Evolutionary conservation across 2,888 invertebrate genomes (phyloP).

Genomic region (Drosophila sordidula): DNA sequence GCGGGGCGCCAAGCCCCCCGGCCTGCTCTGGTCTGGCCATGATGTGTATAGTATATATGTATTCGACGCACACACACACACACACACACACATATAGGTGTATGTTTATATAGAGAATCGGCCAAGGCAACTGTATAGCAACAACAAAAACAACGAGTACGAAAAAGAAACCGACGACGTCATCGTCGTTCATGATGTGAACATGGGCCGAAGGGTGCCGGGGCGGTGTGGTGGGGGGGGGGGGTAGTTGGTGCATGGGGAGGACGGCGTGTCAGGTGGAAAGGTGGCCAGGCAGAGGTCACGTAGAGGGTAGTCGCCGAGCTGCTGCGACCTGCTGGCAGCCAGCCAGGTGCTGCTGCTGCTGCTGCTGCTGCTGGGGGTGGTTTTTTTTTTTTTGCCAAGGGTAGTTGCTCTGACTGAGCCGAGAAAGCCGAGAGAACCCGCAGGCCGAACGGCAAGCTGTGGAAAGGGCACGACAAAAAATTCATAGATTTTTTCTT

Average conservation of each 20-base stretch:
- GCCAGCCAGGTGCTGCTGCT: conserved; percentile 45
- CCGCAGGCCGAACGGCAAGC: conserved; percentile 13
- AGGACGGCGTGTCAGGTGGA: conserved; percentile 38
- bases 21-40: conserved; percentile 36
- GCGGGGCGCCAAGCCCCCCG: conserved; percentile 1
- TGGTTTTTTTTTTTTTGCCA: conserved; percentile 26
- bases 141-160: conserved; percentile 15
- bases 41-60: conserved; percentile 35
- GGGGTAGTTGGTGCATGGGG: conserved; percentile 2
- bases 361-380: conserved; percentile 49
- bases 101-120: conserved; percentile 60
- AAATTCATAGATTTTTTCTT: conserved; percentile 82
- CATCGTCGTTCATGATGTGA: conserved; percentile 68
- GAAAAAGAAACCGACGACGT: conserved; percentile 55
- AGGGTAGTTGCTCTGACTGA: conserved; percentile 39
- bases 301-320: conserved; percentile 68
- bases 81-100: conserved; percentile 13
- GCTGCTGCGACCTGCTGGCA: conserved; percentile 54
- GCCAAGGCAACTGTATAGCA: conserved; percentile 73
- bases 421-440: conserved; percentile 30
- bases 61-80: too few relatives aligned
- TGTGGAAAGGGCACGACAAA: conserved; percentile 45
- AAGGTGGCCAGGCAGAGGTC: conserved; percentile 63
- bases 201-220: conserved; percentile 21
- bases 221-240: not conserved